Evolutionary conservation across 2,888 invertebrate genomes (phyloP).

Genomic region (Drosophila tripunctata): DNA sequence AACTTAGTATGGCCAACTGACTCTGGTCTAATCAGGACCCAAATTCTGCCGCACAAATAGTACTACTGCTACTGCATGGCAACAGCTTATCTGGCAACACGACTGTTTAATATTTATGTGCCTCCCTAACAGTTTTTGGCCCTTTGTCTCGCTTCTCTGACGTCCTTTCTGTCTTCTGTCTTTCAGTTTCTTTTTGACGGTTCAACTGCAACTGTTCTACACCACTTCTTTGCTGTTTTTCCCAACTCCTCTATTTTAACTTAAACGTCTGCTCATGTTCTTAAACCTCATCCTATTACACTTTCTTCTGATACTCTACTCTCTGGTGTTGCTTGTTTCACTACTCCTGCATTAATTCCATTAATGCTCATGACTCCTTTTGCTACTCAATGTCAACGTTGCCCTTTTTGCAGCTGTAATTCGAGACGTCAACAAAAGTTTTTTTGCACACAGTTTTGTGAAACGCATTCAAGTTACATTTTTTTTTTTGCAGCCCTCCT

Average conservation of each 20-base stretch:
- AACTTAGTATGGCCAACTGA: slow-evolving; percentile 49
- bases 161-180: not conserved
- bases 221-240: too few species aligned
- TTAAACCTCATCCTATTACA: slow-evolving; percentile 9
- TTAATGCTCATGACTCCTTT: not conserved
- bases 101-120: slow-evolving; percentile 55
- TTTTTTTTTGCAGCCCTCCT: too few species aligned
- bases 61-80: slow-evolving; percentile 9
- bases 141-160: not conserved
- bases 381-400: slow-evolving; percentile 25
- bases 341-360: too few species aligned
- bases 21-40: slow-evolving; percentile 51
- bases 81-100: slow-evolving; percentile 51
- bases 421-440: slow-evolving; percentile 62
- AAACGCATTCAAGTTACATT: slow-evolving; percentile 45
- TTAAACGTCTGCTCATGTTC: too few species aligned
- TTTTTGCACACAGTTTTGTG: slow-evolving; percentile 59
- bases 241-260: not conserved
- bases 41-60: slow-evolving; percentile 37
- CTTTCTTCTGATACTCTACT: not conserved
- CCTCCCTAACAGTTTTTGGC: slow-evolving; percentile 15
- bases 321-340: too few species aligned
- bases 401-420: slow-evolving; percentile 61
- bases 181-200: too few species aligned
- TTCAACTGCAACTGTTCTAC: too few species aligned